Conservation (phyloP, 2,113 vertebrate genomes). For the Malurus alboscapulatus region DNA sequence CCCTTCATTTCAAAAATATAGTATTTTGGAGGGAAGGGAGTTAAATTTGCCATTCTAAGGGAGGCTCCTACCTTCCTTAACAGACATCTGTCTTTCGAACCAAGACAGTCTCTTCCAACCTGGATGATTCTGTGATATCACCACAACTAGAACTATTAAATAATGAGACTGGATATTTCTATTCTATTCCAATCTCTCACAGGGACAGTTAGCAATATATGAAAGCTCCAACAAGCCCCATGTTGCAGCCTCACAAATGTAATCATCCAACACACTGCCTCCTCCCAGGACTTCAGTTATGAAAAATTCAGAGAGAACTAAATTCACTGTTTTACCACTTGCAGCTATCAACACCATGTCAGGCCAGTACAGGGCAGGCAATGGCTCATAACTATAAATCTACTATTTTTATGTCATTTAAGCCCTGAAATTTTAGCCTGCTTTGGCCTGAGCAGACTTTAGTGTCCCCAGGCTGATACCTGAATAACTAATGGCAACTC, state of each 20-base stretch:
- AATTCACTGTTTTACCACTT: neutral
- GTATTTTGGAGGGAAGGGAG: too few relatives aligned
- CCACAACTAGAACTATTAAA: neutral
- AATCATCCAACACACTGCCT: neutral
- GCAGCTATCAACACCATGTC: neutral
- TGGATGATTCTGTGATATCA: neutral
- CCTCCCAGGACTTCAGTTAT: neutral
- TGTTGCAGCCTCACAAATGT: neutral
- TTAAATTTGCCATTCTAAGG: too few relatives aligned
- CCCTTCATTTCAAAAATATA: too few relatives aligned
- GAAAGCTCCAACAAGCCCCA: neutral
- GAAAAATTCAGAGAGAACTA: neutral
- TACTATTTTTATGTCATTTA: neutral
- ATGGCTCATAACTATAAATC: neutral
- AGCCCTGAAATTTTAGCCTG: neutral
- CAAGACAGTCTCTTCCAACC: neutral
- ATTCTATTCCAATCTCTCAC: neutral
- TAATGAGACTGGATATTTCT: neutral
- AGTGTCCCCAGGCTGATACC: neutral
- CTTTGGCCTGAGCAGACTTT: neutral
- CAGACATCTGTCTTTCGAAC: too few relatives aligned
- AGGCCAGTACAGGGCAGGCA: neutral
- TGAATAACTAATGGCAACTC: neutral
- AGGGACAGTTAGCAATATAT: neutral
- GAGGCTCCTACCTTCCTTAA: too few relatives aligned